A percentile compares a stretch with the other conserved stretches of the same genome.
These are phyloP conservation scores for Oriolus oriolus DNA, from an alignment of 2,113 vertebrate species.

Conservation along the genomic window DNA sequence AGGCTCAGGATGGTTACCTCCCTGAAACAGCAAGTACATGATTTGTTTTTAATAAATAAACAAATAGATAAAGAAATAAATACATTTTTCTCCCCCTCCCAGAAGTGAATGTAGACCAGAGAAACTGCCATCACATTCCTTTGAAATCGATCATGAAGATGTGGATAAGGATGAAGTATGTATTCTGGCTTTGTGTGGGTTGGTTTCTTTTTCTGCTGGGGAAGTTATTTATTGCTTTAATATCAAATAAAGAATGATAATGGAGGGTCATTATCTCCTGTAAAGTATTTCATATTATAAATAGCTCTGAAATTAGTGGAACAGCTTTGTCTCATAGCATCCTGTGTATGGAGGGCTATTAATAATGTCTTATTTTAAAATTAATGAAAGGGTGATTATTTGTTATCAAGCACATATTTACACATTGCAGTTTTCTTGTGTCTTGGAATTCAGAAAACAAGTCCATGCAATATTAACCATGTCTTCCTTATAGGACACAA, in stretches of 20 bases:
- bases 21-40: not conserved
- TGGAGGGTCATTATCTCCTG: not conserved
- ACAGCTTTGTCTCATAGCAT: not conserved
- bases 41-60: not conserved
- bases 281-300: not conserved
- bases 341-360: not conserved
- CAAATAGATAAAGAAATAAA: not conserved
- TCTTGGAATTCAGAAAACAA: not conserved
- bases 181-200: not conserved
- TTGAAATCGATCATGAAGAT: slow-evolving; percentile 97
- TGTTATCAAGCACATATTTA: not conserved
- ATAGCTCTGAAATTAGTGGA: not conserved
- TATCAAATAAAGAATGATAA: not conserved
- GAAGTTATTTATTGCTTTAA: not conserved
- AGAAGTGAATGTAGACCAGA: slow-evolving; percentile 88
- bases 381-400: not conserved
- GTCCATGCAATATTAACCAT: not conserved
- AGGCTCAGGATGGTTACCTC: not conserved
- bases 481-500: slow-evolving; percentile 83
- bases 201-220: fast-evolving
- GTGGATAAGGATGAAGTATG: slow-evolving; percentile 96
- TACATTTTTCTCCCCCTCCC: not conserved
- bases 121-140: slow-evolving; percentile 93
- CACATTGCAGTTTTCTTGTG: not conserved
- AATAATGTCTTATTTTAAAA: not conserved